These are phyloP conservation scores for Branchinecta sandiegonensis DNA, from an alignment of 2,888 invertebrate species.

Conservation along the genomic window DNA sequence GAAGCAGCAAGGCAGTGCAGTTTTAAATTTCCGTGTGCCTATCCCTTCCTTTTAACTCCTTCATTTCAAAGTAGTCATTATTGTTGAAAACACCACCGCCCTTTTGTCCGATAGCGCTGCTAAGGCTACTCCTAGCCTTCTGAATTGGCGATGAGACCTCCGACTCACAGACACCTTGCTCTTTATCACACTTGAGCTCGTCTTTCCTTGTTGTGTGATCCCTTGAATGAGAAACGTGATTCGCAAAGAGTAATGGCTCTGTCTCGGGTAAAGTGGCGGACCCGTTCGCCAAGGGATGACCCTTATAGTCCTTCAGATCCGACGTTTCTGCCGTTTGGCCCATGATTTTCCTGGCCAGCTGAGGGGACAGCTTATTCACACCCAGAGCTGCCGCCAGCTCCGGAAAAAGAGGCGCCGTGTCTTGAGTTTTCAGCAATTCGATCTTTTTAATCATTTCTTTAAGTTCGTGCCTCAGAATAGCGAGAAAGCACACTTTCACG, in stretches of 20 bases:
- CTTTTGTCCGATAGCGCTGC: background rate
- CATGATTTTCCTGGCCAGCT: background rate
- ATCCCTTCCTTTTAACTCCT: background rate
- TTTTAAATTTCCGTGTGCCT: conserved; percentile 3
- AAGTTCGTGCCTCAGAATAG: conserved; percentile 69
- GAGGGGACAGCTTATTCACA: conserved; percentile 23
- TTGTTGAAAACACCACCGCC: background rate
- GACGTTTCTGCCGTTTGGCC: background rate
- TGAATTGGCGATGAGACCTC: background rate
- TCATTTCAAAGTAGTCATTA: conserved; percentile 7
- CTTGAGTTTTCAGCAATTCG: conserved; percentile 55
- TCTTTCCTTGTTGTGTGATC: background rate
- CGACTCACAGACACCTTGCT: too few relatives aligned
- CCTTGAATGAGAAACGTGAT: background rate
- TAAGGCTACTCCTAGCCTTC: background rate
- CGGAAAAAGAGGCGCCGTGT: conserved; percentile 33
- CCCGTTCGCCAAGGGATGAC: background rate
- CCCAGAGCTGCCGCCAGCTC: conserved; percentile 26
- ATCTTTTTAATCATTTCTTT: conserved; percentile 85
- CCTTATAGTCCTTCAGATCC: background rate
- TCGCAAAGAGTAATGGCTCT: background rate
- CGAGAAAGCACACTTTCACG: conserved; percentile 73
- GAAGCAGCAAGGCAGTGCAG: conserved; percentile 11
- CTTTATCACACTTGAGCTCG: background rate
- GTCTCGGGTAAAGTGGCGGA: background rate